phyloP scores from a whole-genome alignment of 2,113 vertebrate genomes.

The Larimichthys crocea region DNA sequence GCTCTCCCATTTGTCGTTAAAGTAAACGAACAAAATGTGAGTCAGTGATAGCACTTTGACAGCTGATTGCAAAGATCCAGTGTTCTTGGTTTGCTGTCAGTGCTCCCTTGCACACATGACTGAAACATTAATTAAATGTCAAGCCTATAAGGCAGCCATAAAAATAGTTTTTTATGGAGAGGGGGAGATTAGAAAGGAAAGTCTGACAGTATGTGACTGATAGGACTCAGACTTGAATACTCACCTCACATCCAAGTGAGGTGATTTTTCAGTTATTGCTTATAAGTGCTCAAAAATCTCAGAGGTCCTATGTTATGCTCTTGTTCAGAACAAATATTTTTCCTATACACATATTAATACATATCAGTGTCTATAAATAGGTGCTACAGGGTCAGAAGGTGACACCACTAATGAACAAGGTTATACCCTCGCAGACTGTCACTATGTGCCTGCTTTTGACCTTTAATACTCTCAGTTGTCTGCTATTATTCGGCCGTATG shows the following conservation, averaged over 20 bases:
- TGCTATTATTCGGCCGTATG: conserved; percentile 26
- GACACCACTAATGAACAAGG: conserved; percentile 38
- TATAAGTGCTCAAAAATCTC: conserved; percentile 17
- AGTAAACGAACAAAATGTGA: conserved; percentile 31
- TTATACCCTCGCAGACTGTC: conserved; percentile 26
- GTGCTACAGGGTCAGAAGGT: conserved; percentile 6
- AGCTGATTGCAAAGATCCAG: conserved; percentile 63
- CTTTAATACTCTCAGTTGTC: conserved; percentile 47
- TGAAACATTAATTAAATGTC: conserved; percentile 75
- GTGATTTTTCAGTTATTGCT: conserved; percentile 28
- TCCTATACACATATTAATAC: conserved; percentile 22
- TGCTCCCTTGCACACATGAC: conserved; percentile 50
- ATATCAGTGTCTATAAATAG: conserved; percentile 27
- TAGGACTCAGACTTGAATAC: conserved; percentile 22
- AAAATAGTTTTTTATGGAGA: conserved; percentile 47
- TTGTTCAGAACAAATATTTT: neutral
- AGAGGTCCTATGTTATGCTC: neutral
- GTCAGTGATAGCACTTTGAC: conserved; percentile 42
- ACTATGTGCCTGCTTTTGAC: conserved; percentile 36
- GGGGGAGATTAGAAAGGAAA: conserved; percentile 47
- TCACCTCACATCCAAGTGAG: conserved; percentile 11
- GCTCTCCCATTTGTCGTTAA: conserved; percentile 38
- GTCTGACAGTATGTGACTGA: conserved; percentile 57
- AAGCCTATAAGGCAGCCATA: conserved; percentile 53
- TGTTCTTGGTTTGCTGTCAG: conserved; percentile 63